Evolutionary conservation across 1,140 invertebrate genomes (phyloP).

Genomic region (Zaprionus taronus): DNA sequence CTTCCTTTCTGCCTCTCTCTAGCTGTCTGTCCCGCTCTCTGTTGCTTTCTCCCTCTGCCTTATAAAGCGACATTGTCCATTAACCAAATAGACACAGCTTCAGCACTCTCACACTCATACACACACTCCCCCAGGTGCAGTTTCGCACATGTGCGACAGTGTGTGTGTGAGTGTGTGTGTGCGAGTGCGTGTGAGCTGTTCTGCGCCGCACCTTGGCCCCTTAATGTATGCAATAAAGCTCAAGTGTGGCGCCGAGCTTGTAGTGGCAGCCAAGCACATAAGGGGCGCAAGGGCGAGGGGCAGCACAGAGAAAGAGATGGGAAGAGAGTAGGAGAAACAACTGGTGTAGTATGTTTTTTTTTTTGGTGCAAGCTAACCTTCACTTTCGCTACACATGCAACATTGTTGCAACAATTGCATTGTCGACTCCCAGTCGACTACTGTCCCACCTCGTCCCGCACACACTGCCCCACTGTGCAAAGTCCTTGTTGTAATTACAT

Average conservation of each 20-base stretch:
- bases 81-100: conserved; percentile 66
- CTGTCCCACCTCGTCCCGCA: conserved; percentile 31
- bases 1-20: not conserved
- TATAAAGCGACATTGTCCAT: conserved; percentile 72
- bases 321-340: not conserved
- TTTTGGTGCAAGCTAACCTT: conserved; percentile 65
- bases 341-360: conserved; percentile 2
- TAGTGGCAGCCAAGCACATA: conserved; percentile 14
- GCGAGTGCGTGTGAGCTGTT: conserved; percentile 48
- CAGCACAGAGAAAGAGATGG: not conserved
- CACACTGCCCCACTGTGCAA: conserved; percentile 23
- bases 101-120: conserved; percentile 17
- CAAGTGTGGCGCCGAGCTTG: conserved; percentile 67
- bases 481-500: conserved; percentile 83
- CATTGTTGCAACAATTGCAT: conserved; percentile 68
- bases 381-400: conserved; percentile 72
- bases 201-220: conserved; percentile 77
- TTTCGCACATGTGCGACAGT: conserved; percentile 46
- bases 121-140: conserved; percentile 35
- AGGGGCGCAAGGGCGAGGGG: not conserved
- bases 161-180: conserved; percentile 13
- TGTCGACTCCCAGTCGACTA: conserved; percentile 37
- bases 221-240: conserved; percentile 83
- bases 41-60: conserved; percentile 11
- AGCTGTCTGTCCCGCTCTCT: not conserved